Conservation (phyloP, 2,888 invertebrate genomes). For the Drosophila pegasa region DNA sequence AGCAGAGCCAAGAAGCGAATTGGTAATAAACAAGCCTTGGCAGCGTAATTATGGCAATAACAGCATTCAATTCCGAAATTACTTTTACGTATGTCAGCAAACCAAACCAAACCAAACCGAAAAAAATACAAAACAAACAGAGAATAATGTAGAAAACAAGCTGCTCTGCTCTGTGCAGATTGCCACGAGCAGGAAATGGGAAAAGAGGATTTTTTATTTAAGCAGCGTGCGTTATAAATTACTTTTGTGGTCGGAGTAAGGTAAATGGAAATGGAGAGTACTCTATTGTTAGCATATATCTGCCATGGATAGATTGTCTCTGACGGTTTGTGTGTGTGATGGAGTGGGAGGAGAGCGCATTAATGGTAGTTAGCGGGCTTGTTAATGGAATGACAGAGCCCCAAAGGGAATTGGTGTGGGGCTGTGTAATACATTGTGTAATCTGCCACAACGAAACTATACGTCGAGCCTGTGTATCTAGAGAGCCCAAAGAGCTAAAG, state of each 20-base stretch:
- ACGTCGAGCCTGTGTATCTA: no score
- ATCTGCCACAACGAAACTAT: no score
- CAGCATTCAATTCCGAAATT: constrained; percentile 20
- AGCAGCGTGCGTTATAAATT: constrained; percentile 1
- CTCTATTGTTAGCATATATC: background rate
- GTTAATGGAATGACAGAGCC: background rate
- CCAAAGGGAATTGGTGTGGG: background rate
- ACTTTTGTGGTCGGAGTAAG: background rate
- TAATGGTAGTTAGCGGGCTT: background rate
- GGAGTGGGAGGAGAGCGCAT: background rate
- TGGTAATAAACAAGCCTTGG: constrained; percentile 36
- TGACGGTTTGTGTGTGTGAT: no score
- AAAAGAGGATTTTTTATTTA: background rate
- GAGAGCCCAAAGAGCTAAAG: no score
- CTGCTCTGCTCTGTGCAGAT: constrained; percentile 2
- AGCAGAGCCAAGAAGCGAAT: constrained; percentile 26
- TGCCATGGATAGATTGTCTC: background rate
- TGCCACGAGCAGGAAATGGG: constrained; percentile 2
- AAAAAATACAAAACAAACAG: background rate
- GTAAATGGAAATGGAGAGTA: background rate
- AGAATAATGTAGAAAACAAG: constrained; percentile 1
- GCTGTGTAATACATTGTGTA: background rate
- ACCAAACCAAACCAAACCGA: no score
- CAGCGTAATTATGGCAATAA: constrained; percentile 30
- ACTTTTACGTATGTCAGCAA: constrained; percentile 10